Base-by-base conservation (phyloP, 2,888 invertebrate genomes). In the Portevinia maculata region DNA sequence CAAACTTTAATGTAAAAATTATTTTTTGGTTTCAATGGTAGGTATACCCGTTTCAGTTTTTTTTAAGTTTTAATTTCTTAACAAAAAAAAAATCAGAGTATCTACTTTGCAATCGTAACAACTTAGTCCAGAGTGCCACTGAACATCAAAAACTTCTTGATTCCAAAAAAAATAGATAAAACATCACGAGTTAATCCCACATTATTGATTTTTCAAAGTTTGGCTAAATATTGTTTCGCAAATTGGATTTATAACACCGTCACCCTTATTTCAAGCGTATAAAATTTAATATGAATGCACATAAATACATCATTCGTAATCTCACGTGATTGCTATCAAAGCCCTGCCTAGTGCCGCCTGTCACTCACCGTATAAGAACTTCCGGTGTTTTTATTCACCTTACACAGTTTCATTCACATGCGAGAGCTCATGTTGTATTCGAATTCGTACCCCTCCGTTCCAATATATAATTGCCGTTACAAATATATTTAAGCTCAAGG, bases 321-420 rank as follows among this genome's bases (percentile, higher is more conserved):
- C 78, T 37, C 39, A 13, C 13, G 53, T 76, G 53, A 67, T 67
- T 44, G 52, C 37, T 41, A 52, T 64, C 19, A 11, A 39, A 32
- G 41, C 41, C 44, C 50, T 28, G 39, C 37, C 1, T 32, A n/a
- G 37, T 41, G 50, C 39, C 46, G 52, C 41, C 41, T 71, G 64
- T 71, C 70, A 70, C 15, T 71, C 57, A 37, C 30, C 9, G 32
- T 32, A 53, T 28, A 69, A 50, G 76, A 62, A 62, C 53, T 78
- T 71, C 71, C 78, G 62, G 52, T 65, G 78, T 41, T 71, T 50
- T 50, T 32, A 48, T 59, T 78, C 71, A 78, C 57, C 70, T 59
- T 70, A 50, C 34, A 21, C 13, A 39, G 15, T 15, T 32, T 41
- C 60, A 13, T 37, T 19, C 15, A 17, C 19, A 52, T 1, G n/a